Evolutionary conservation across 2,797 vertebrate species (phyloP), one percentile per base, ranked within the genome.

Genomic region (Hippopotamyrus pictus): DNA sequence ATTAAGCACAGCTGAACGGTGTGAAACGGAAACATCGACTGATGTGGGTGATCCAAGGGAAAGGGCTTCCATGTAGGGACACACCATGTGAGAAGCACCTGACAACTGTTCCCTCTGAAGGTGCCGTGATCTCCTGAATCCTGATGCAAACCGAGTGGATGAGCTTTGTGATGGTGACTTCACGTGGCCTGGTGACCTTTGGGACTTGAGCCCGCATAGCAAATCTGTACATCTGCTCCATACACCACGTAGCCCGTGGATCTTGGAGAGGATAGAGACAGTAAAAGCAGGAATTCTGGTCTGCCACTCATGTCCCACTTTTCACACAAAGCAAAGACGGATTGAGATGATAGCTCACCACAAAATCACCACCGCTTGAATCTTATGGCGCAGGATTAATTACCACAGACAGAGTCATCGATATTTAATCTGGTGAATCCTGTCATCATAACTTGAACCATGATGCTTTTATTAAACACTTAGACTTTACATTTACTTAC

Each of bases 181-280:
- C 46, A 84, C 3, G 12, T 48, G n/a, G 46, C 46, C 82, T 22
- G 41, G 22, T 84, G 46, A 29, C 82, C 46, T 84, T 14, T 37
- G 29, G 29, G 65, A 73, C 65, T 29, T 14, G 65, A 69, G 11
- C 25, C 6, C 12, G 0, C 25, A 69, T 69, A 33, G 29, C 25
- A 29, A 92, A 90, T 94, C 94, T 93, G 90, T 90, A 88, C 92
- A 11, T 41, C 41, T 41, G 41, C 41, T 41, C 41, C 41, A 41
- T 41, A 41, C 41, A 41, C 41, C 41, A 41, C 41, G 41, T 41
- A 41, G 41, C 41, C 41, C 4, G 41, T 51, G 85, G 89, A 93
- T 93, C 92, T 94, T 93, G 94, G 79, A 93, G 91, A 90, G 51
- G 88, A 33, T 90, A 88, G 89, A 91, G 93, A 95, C 93, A 89